Base-by-base conservation (phyloP, 2,888 invertebrate genomes). In the Leptopilina syphax region DNA sequence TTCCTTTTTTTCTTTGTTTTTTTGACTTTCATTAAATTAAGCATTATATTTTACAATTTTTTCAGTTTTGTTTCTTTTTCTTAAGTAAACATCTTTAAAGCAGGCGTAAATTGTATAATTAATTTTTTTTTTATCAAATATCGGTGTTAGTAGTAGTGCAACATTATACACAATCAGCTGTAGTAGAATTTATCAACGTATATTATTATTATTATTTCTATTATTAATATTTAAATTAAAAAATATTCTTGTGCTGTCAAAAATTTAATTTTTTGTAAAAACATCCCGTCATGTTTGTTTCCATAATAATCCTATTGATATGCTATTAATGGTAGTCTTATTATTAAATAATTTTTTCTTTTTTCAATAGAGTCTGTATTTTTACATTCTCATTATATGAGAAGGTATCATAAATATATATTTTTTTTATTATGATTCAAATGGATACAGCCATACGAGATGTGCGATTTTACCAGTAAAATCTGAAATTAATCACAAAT, bases 21-120 rank as follows among this genome's bases (percentile, higher is more conserved):
- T 50, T 86, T 84, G 81, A 85, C 86, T 87, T 87, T 88, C 86
- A 88, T 86, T 84, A 85, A 82, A 79, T 86, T 86, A 85, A 86
- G 78, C 84, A 67, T 85, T 86, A 85, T 88, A 87, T 87, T 77
- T 87, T 88, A 87, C 87, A 88, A 87, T 83, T 84, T 34, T 34
- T 84, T 84, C 50, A 12, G 34, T 34, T 34, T 34, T 34, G 34
- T 34, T 2, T 34, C 4, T 44, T 73, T 34, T 12, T 73, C 34
- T 73, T 60, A 57, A 34, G n/a, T 57, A 73, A 34, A 57, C 73
- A 57, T 34, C 54, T 57, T 34, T 57, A 73, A 57, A 57, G 54
- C 65, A 41, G 41, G 27, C 65, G 24, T 27, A 34, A 63, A 63
- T 63, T 63, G 63, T 63, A 63, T 63, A 63, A 63, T 63, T 63